Evolutionary conservation across 2,888 invertebrate genomes (phyloP).

Genomic region (Pachydiplax longipennis): DNA sequence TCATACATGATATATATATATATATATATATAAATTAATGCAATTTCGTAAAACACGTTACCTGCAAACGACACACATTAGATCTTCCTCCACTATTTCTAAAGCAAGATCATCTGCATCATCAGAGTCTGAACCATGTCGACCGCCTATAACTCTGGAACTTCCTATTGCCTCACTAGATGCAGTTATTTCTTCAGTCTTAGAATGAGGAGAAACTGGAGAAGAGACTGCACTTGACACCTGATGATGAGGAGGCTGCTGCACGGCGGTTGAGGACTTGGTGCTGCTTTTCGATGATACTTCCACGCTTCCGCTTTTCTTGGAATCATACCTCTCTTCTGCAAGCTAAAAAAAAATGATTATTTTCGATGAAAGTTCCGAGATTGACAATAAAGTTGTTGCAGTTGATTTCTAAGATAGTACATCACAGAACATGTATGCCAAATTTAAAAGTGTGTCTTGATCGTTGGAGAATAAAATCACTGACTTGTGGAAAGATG

Average conservation of each 20-base stretch:
- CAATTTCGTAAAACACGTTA: slow-evolving; percentile 52
- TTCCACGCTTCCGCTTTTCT: not conserved
- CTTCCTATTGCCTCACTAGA: not conserved
- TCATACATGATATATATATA: too few relatives aligned
- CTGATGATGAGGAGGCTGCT: slow-evolving; percentile 30
- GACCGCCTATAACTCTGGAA: slow-evolving; percentile 47
- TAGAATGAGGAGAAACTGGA: not conserved
- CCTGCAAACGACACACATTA: slow-evolving; percentile 80
- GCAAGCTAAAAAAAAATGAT: not conserved
- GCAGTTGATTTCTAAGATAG: not conserved
- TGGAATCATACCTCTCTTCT: slow-evolving; percentile 19
- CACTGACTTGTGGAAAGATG: not conserved
- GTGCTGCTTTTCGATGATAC: not conserved
- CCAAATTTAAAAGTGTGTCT: not conserved
- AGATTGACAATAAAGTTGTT: not conserved
- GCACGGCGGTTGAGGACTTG: not conserved
- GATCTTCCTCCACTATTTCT: slow-evolving; percentile 77
- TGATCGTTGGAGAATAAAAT: not conserved
- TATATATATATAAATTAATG: not conserved
- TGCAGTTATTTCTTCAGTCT: slow-evolving; percentile 48
- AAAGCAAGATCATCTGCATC: slow-evolving; percentile 68
- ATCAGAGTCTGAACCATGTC: slow-evolving; percentile 65
- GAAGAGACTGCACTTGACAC: slow-evolving; percentile 37
- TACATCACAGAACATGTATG: not conserved
- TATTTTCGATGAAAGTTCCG: too few relatives aligned